A percentile compares a stretch with the other conserved stretches of the same genome.
Evolutionary conservation across 2,113 vertebrate species (phyloP).

Genomic region (Fulica atra): DNA sequence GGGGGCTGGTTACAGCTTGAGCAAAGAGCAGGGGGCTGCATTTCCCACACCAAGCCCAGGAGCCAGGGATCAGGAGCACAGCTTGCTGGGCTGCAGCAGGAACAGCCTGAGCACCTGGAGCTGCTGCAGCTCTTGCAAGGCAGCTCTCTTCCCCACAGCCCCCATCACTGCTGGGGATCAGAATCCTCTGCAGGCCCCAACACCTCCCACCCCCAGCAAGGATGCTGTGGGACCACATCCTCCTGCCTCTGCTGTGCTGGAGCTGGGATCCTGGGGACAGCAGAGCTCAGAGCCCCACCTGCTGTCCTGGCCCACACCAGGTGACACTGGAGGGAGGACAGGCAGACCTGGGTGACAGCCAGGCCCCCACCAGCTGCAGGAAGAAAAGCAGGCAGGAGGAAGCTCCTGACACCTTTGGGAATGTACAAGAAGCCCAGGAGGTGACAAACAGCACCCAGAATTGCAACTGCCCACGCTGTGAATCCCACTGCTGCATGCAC

Average conservation of each 20-base stretch:
- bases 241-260: background rate
- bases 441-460: background rate
- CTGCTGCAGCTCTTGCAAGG: accelerated
- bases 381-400: background rate
- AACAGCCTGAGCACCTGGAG: background rate
- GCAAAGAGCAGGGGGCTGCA: background rate
- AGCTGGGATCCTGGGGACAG: accelerated
- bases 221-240: background rate
- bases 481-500: background rate
- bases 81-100: background rate
- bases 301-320: accelerated
- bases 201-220: background rate
- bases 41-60: background rate
- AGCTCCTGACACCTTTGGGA: background rate
- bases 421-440: background rate
- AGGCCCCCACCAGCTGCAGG: background rate
- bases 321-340: background rate
- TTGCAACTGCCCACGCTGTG: background rate
- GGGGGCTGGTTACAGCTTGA: background rate
- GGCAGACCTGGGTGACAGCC: background rate
- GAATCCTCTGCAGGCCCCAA: background rate
- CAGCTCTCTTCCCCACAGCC: background rate
- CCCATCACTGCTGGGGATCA: accelerated
- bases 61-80: background rate
- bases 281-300: background rate